phyloP scores from a whole-genome alignment of 2,888 invertebrate genomes.

The Leptodirus hochenwartii region DNA sequence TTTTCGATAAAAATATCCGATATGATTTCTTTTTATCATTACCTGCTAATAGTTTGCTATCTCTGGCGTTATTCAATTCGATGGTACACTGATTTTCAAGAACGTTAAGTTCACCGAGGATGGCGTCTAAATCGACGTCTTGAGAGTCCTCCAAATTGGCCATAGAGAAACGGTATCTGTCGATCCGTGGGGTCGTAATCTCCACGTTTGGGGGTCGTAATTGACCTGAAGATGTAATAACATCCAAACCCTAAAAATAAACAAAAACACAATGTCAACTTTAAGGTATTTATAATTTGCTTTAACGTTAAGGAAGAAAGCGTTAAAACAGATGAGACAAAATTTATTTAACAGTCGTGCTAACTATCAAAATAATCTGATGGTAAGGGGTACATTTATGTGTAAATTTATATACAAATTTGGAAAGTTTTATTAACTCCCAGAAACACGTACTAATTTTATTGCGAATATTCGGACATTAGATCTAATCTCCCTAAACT shows the following conservation, averaged over 20 bases:
- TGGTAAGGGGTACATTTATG: too few species aligned
- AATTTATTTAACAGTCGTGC: too few species aligned
- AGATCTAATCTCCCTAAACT: too few species aligned
- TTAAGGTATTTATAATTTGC: too few species aligned
- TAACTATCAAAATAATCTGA: too few species aligned
- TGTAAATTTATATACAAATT: too few species aligned
- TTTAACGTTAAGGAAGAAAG: too few species aligned
- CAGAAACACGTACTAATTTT: too few species aligned
- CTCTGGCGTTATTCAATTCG: slow-evolving; percentile 29
- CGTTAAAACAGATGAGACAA: too few species aligned
- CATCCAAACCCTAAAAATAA: slow-evolving; percentile 50
- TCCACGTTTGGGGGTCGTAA: slow-evolving; percentile 46
- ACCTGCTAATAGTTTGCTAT: slow-evolving; percentile 26
- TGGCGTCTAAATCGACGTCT: slow-evolving; percentile 92
- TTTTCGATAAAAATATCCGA: slow-evolving; percentile 1
- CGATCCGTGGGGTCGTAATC: slow-evolving; percentile 66
- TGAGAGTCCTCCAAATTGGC: slow-evolving; percentile 91
- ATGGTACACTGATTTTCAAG: slow-evolving; percentile 55
- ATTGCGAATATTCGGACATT: too few species aligned
- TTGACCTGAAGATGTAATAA: slow-evolving; percentile 30
- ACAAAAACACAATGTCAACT: too few species aligned
- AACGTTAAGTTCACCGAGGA: slow-evolving; percentile 87
- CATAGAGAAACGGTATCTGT: slow-evolving; percentile 87
- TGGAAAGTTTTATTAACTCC: too few species aligned
- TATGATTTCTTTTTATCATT: slow-evolving; percentile 8